Evolutionary conservation across 2,888 invertebrate genomes (phyloP).

Genomic region (Anthoptus insignis): DNA sequence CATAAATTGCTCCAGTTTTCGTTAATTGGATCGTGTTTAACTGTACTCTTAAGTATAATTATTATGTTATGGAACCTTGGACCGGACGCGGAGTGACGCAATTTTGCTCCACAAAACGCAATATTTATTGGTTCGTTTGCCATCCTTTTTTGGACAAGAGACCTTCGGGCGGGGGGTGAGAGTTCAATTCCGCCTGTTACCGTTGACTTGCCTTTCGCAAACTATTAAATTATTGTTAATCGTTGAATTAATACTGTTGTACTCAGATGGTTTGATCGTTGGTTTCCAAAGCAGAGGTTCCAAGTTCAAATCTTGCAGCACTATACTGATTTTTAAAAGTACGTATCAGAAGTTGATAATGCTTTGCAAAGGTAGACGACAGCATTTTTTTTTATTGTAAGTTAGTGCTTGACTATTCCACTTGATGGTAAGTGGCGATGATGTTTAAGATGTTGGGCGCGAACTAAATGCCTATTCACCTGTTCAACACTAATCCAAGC

Average conservation of each 20-base stretch:
- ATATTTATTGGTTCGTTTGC: constrained; percentile 55
- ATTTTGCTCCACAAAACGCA: constrained; percentile 55
- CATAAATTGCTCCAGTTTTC: constrained; percentile 55
- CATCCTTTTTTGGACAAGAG: constrained; percentile 78
- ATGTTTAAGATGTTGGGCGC: too few species aligned
- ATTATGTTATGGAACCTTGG: constrained; percentile 55
- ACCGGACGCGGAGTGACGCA: constrained; percentile 53
- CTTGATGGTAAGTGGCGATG: too few species aligned
- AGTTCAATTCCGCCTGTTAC: constrained; percentile 58
- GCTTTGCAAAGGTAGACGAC: too few species aligned
- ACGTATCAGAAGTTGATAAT: too few species aligned
- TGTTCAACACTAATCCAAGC: too few species aligned
- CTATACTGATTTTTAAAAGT: too few species aligned
- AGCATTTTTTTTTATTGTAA: too few species aligned
- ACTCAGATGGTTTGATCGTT: too few species aligned
- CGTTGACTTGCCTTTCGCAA: background rate
- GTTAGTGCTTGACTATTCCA: too few species aligned
- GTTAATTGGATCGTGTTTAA: constrained; percentile 57
- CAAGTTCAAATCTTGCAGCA: too few species aligned
- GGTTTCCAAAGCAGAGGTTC: too few species aligned
- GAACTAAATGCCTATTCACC: too few species aligned
- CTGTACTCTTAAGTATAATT: constrained; percentile 52
- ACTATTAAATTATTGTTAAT: background rate
- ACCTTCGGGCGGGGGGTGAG: constrained; percentile 65
- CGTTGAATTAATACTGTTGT: background rate